Evolutionary conservation across 2,888 invertebrate species (phyloP).

Genomic region (Cheilosia vulpina): DNA sequence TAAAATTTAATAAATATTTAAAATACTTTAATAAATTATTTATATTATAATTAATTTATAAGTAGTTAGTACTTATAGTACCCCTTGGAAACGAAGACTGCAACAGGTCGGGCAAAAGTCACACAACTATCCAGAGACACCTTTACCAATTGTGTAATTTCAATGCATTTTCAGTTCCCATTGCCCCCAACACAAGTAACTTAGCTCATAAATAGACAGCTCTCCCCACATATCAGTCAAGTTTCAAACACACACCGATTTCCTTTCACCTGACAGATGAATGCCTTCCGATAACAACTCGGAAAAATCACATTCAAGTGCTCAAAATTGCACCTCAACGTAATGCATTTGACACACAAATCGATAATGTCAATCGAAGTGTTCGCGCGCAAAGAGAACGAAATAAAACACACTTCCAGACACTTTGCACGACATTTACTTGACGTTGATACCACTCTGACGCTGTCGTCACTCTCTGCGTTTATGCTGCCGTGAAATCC

Average conservation of each 20-base stretch:
- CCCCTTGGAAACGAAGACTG: too few relatives aligned
- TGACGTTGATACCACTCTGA: conserved; percentile 33
- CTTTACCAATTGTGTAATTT: too few relatives aligned
- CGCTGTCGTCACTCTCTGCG: conserved; percentile 52
- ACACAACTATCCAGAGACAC: too few relatives aligned
- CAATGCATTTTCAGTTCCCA: too few relatives aligned
- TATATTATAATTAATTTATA: too few relatives aligned
- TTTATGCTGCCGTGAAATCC: conserved; percentile 14
- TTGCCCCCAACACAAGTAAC: too few relatives aligned
- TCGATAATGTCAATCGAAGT: conserved; percentile 64
- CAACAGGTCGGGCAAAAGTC: too few relatives aligned
- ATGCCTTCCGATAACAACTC: conserved; percentile 4
- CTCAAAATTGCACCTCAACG: conserved; percentile 8
- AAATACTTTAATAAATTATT: too few relatives aligned
- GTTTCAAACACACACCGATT: neutral
- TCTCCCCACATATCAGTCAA: conserved; percentile 2
- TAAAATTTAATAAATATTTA: too few relatives aligned
- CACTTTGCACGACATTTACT: conserved; percentile 69
- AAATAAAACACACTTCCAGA: conserved; percentile 37
- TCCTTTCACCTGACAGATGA: conserved; percentile 18
- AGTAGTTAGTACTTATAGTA: too few relatives aligned
- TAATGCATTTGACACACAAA: conserved; percentile 33
- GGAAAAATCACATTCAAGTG: conserved; percentile 32
- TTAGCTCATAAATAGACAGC: neutral
- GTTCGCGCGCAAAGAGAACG: neutral